Base-by-base conservation (phyloP, 2,113 vertebrate genomes). In the Heptranchias perlo region DNA sequence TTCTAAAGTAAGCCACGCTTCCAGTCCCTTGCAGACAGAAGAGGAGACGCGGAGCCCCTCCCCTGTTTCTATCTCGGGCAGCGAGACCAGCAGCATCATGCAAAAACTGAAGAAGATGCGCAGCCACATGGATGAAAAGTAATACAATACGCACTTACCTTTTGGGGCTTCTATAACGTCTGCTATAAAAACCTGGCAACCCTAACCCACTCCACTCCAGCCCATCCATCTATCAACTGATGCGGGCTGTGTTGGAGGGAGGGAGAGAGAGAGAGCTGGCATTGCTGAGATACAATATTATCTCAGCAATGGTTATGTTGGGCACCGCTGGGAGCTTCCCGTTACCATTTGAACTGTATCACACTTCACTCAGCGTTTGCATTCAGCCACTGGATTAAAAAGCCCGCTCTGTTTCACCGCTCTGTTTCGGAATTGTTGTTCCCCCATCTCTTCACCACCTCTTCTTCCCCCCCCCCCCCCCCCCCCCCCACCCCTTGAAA, bases 81-180 rank as follows among this genome's bases (percentile, higher is more conserved):
- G 99, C 96, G 99, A 99, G 96, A 99, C 99, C 0, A 99, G 99
- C 97, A 99, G 99, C 98, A 99, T 99, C 97, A 99, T 99, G 99
- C 98, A 99, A 97, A 99, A 99, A 96, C 98, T 99, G 25, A 99
- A 99, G 97, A 99, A 99, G 98, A 99, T 99, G 99, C 98, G 98
- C 96, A 99, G 98, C 96, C 99, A 98, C 96, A 99, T 98, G 98
- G 99, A 99, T 97, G 99, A 99, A 97, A 99, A 99, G 99, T 99
- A 99, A 99, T 96, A 97, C 52, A 52, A 78, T 62, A 44, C 61
- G 62, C 13, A 64, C 95, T 65, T 96, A 96, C 96, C 96, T 69
- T 73, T 35, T 58, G 31, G 52, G 28, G 87, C 87, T 58, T 87
- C 25, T 87, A 13, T 91, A 91, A 16, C 1, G 87, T 16, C 31